Conservation (phyloP, 2,797 vertebrate species). For the Tokudaia muenninki region DNA sequence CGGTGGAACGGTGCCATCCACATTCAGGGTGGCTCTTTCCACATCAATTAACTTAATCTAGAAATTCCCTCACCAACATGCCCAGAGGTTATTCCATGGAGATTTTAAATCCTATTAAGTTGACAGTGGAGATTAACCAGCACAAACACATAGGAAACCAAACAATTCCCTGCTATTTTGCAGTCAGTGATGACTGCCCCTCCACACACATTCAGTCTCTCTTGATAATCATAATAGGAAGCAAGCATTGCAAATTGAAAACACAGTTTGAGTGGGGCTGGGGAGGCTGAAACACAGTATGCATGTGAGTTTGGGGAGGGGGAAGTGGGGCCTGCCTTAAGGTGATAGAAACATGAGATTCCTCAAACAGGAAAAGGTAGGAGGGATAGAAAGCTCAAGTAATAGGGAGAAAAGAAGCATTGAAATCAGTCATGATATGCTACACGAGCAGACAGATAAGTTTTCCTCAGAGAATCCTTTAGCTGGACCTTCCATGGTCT, state of each 20-base stretch:
- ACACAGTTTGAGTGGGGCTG: neutral
- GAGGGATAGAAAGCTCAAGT: neutral
- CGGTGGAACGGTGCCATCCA: neutral
- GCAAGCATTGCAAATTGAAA: neutral
- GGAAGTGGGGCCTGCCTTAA: neutral
- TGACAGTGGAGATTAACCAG: neutral
- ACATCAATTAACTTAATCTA: slow-evolving; percentile 10
- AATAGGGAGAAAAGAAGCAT: neutral
- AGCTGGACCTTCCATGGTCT: neutral
- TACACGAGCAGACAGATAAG: neutral
- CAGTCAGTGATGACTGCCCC: neutral
- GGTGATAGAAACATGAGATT: neutral
- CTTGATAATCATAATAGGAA: neutral
- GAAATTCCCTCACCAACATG: neutral
- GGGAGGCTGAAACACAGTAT: neutral
- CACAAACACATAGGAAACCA: neutral
- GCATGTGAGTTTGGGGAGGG: neutral
- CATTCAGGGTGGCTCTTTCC: neutral
- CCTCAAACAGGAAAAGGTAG: neutral
- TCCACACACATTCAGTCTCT: neutral
- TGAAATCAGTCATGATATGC: neutral
- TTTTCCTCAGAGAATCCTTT: neutral
- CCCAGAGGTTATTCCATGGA: neutral
- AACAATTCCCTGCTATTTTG: neutral
- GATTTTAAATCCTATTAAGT: slow-evolving; percentile 15